These are phyloP conservation scores for Charadrius vociferus DNA, from an alignment of 2,113 vertebrate genomes.

Conservation along the genomic window DNA sequence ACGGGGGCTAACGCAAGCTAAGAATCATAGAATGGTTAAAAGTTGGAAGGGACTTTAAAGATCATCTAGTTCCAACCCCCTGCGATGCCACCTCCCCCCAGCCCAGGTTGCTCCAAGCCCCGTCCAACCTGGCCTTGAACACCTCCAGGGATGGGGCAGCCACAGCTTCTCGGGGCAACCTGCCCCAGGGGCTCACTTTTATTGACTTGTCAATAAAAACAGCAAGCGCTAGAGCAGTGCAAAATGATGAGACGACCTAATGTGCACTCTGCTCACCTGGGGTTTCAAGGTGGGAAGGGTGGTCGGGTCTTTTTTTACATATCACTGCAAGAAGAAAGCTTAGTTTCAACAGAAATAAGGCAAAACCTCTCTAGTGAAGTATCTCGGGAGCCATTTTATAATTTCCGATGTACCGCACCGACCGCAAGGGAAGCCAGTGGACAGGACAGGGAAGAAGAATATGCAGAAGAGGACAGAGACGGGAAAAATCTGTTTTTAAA, in stretches of 20 bases:
- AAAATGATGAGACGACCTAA: neutral
- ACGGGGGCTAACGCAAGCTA: neutral
- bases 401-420: neutral
- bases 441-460: neutral
- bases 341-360: neutral
- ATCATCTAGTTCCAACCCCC: too few relatives aligned
- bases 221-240: neutral
- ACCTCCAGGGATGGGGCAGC: too few relatives aligned
- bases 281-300: too few relatives aligned
- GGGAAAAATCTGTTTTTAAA: neutral
- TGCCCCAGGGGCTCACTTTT: too few relatives aligned
- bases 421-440: neutral
- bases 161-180: too few relatives aligned
- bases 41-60: too few relatives aligned
- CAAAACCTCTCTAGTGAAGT: neutral
- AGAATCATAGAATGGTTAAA: neutral
- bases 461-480: neutral
- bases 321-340: neutral
- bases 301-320: neutral
- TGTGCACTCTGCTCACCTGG: neutral
- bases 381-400: neutral
- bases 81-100: too few relatives aligned
- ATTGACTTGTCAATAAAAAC: neutral
- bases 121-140: too few relatives aligned
- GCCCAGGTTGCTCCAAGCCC: too few relatives aligned